These are phyloP conservation scores for Theropithecus gelada DNA, from an alignment of 2,113 vertebrate genomes.

Conservation along the genomic window DNA sequence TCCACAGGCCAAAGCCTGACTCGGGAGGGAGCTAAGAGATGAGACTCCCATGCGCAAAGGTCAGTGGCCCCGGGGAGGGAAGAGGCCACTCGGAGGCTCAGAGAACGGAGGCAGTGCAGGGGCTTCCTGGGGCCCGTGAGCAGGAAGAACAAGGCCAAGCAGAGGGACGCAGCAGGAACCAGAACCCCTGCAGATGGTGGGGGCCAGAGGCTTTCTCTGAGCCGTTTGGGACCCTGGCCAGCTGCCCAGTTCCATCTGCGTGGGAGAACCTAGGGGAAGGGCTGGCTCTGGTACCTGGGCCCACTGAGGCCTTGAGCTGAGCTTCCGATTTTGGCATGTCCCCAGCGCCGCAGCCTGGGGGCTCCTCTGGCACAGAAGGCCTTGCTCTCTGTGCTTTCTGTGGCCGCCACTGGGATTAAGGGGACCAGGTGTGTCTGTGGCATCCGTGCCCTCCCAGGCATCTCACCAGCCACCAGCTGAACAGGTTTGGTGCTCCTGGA, in stretches of 20 bases:
- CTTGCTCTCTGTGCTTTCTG: background rate
- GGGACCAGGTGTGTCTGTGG: background rate
- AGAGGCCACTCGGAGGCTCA: background rate
- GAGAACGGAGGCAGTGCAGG: background rate
- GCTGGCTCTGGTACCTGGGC: background rate
- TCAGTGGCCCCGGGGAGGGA: background rate
- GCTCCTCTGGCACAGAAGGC: background rate
- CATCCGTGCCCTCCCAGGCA: accelerated
- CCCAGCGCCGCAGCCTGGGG: background rate
- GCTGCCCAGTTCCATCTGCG: background rate
- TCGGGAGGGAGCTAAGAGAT: background rate
- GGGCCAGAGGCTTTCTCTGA: background rate
- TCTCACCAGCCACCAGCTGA: background rate
- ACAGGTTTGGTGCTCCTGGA: background rate
- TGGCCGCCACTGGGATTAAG: background rate
- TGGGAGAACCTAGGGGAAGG: background rate
- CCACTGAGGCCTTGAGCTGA: background rate
- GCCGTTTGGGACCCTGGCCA: too few relatives aligned
- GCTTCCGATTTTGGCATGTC: background rate
- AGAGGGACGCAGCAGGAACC: accelerated
- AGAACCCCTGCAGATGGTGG: accelerated
- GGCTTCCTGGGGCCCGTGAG: background rate
- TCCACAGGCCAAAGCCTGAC: background rate
- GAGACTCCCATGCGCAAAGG: background rate
- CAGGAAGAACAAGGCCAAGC: accelerated